A percentile compares a stretch with the other conserved stretches of the same genome.
Conservation (phyloP, 2,113 vertebrate species). For the Cynopterus brachyotis region DNA sequence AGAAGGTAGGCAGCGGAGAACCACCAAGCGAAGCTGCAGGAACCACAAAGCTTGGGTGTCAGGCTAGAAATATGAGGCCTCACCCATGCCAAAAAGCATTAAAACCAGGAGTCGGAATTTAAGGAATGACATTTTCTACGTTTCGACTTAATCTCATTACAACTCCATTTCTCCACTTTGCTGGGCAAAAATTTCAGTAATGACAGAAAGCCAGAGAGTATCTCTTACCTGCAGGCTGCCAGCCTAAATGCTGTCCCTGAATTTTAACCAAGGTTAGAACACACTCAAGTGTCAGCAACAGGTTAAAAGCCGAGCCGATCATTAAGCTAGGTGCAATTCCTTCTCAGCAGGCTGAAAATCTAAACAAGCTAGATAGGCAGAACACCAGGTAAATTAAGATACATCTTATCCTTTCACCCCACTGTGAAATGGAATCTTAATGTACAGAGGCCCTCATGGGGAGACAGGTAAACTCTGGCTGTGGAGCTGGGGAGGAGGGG, state of each 20-base stretch:
- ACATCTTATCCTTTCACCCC: slow-evolving; percentile 65
- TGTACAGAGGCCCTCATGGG: slow-evolving; percentile 21
- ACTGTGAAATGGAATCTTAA: slow-evolving; percentile 73
- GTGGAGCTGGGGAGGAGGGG: background rate
- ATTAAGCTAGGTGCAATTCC: slow-evolving; percentile 65
- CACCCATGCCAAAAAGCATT: slow-evolving; percentile 63
- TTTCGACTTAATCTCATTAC: slow-evolving; percentile 57
- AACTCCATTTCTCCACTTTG: slow-evolving; percentile 61
- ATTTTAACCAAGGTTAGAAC: slow-evolving; percentile 66
- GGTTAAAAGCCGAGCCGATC: slow-evolving; percentile 68
- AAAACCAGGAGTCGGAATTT: slow-evolving; percentile 59
- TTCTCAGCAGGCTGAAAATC: slow-evolving; percentile 71
- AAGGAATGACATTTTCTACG: slow-evolving; percentile 64
- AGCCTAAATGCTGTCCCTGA: slow-evolving; percentile 41
- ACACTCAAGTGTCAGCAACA: slow-evolving; percentile 66
- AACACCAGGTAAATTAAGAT: slow-evolving; percentile 69
- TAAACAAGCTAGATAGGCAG: slow-evolving; percentile 68
- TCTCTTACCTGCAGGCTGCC: slow-evolving; percentile 15
- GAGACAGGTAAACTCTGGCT: slow-evolving; percentile 45
- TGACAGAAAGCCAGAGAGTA: slow-evolving; percentile 12
- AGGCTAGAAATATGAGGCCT: slow-evolving; percentile 68
- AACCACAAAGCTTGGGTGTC: slow-evolving; percentile 57
- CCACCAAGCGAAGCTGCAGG: slow-evolving; percentile 57
- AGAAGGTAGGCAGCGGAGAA: slow-evolving; percentile 59
- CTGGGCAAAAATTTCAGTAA: slow-evolving; percentile 73